Evolutionary conservation across 2,797 vertebrate genomes (phyloP).

Genomic region (Taenioides sp.): DNA sequence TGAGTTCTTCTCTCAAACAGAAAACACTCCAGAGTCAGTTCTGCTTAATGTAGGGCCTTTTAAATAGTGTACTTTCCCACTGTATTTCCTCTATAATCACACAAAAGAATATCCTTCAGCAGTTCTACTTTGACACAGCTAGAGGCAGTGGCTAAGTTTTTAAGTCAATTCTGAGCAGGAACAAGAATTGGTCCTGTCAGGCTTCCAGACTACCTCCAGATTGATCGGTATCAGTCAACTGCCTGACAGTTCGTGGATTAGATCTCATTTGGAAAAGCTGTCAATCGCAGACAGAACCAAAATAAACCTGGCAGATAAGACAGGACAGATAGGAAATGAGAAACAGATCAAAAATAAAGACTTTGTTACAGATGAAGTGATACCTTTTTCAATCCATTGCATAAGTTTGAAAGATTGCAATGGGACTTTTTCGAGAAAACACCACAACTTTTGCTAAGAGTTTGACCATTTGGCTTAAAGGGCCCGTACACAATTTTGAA

Average conservation of each 20-base stretch:
- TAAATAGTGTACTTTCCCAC: no score
- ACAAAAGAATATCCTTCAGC: neutral
- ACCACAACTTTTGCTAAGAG: neutral
- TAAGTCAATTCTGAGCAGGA: constrained; percentile 24
- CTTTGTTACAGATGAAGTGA: neutral
- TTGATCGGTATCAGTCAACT: constrained; percentile 56
- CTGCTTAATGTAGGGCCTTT: no score
- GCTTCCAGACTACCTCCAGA: constrained; percentile 36
- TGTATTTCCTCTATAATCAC: neutral
- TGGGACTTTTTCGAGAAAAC: neutral
- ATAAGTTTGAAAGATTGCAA: neutral
- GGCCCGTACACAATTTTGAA: no score
- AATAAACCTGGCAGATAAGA: constrained; percentile 31
- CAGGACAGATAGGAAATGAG: neutral
- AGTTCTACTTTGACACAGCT: neutral
- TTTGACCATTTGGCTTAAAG: no score
- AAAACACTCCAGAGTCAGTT: no score
- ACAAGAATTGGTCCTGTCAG: constrained; percentile 32
- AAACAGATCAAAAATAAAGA: constrained; percentile 10
- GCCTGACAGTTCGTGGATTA: constrained; percentile 53
- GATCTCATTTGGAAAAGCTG: constrained; percentile 61
- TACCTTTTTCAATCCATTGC: neutral
- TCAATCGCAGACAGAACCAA: constrained; percentile 48
- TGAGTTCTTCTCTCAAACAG: no score
- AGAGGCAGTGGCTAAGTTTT: constrained; percentile 30